Evolutionary conservation across 2,113 vertebrate genomes (phyloP).

Genomic region (Ibidorhyncha struthersii): DNA sequence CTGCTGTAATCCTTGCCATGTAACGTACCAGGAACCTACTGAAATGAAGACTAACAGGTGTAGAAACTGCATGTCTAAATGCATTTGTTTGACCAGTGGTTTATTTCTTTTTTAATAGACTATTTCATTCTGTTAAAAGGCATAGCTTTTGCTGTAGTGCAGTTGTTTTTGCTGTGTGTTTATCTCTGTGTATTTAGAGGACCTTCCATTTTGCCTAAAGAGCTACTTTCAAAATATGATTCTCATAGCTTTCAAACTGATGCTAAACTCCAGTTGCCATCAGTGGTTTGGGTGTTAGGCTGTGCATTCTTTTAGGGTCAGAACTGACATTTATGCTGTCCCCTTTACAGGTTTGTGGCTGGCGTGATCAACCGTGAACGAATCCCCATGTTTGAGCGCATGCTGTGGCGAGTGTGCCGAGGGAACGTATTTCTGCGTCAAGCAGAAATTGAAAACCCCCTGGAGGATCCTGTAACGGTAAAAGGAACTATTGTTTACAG

Average conservation of each 20-base stretch:
- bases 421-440: slow-evolving; percentile 97
- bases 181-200: rapidly evolving
- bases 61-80: not conserved
- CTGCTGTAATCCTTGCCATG: not conserved
- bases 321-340: not conserved
- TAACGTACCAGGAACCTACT: not conserved
- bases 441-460: slow-evolving; percentile 92
- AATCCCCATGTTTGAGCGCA: slow-evolving; percentile 95
- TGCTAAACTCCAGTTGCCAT: rapidly evolving
- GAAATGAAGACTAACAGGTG: not conserved
- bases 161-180: not conserved
- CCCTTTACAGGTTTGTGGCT: slow-evolving; percentile 87
- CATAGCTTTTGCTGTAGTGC: rapidly evolving
- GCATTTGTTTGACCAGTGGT: not conserved
- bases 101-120: not conserved
- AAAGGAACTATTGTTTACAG: not conserved
- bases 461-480: slow-evolving; percentile 94
- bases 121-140: not conserved
- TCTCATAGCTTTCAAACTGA: rapidly evolving
- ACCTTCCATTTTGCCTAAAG: not conserved
- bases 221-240: rapidly evolving
- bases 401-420: slow-evolving; percentile 98
- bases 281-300: not conserved
- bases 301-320: not conserved
- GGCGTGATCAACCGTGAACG: slow-evolving; percentile 95